Conservation (phyloP, 2,113 vertebrate genomes). For the Strix aluco region DNA sequence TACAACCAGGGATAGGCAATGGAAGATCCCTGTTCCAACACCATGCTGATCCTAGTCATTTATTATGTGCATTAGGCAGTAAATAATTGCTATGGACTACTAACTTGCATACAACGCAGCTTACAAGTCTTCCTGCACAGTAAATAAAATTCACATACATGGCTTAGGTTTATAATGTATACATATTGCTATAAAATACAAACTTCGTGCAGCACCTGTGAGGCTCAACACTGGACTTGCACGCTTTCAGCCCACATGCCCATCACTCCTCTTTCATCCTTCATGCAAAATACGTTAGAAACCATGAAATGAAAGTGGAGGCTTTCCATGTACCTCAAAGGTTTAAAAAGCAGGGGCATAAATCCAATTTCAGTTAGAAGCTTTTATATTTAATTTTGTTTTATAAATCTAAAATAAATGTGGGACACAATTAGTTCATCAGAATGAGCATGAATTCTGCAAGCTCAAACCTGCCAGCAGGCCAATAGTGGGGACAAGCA, state of each 20-base stretch:
- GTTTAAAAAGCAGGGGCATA: not conserved
- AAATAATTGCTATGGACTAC: not conserved
- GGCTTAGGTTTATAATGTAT: not conserved
- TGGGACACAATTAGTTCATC: not conserved
- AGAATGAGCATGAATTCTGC: not conserved
- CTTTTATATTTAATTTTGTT: not conserved
- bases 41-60: not conserved
- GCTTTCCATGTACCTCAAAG: not conserved
- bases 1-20: not conserved
- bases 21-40: not conserved
- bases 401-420: not conserved
- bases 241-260: not conserved
- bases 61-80: not conserved
- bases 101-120: not conserved
- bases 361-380: not conserved
- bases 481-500: not conserved
- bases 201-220: not conserved
- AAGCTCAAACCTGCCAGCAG: not conserved
- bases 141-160: not conserved
- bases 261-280: not conserved
- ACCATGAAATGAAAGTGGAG: not conserved
- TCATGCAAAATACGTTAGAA: not conserved
- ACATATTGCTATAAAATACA: not conserved
- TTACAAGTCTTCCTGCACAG: not conserved
- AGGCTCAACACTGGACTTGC: not conserved